These are phyloP conservation scores for Paraplagusia blochii DNA, from an alignment of 2,113 vertebrate species.

Conservation along the genomic window DNA sequence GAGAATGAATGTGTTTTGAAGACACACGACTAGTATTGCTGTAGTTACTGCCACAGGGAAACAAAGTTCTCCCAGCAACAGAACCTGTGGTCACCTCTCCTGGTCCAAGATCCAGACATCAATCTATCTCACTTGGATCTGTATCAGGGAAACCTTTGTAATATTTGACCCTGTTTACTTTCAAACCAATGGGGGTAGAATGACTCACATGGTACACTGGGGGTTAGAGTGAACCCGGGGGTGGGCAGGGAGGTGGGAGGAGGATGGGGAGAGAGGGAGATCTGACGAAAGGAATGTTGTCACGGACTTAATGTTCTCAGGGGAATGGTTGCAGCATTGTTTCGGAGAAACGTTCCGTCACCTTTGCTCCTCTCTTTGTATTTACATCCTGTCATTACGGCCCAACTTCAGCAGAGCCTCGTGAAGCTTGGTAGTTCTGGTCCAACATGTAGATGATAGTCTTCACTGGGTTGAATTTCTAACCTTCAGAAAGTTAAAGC, in stretches of 20 bases:
- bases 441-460: no score
- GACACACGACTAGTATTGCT: neutral
- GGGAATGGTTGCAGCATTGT: constrained; percentile 70
- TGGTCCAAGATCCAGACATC: constrained; percentile 55
- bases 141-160: constrained; percentile 43
- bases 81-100: constrained; percentile 16
- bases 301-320: constrained; percentile 49
- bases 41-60: neutral
- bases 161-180: constrained; percentile 60
- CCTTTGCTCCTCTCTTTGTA: constrained; percentile 53
- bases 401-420: constrained; percentile 36
- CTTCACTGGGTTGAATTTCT: no score
- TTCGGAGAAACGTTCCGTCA: constrained; percentile 48
- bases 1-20: no score
- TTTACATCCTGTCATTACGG: constrained; percentile 58
- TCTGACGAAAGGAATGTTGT: constrained; percentile 59
- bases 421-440: no score
- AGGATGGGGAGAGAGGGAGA: constrained; percentile 9
- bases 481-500: no score
- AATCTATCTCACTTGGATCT: constrained; percentile 22
- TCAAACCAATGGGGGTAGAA: constrained; percentile 51
- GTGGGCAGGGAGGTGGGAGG: constrained; percentile 6
- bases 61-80: constrained; percentile 17
- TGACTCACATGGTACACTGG: constrained; percentile 33
- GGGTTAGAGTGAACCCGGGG: no score